phyloP scores from a whole-genome alignment of 2,113 vertebrate species.

The Limnothrissa miodon region DNA sequence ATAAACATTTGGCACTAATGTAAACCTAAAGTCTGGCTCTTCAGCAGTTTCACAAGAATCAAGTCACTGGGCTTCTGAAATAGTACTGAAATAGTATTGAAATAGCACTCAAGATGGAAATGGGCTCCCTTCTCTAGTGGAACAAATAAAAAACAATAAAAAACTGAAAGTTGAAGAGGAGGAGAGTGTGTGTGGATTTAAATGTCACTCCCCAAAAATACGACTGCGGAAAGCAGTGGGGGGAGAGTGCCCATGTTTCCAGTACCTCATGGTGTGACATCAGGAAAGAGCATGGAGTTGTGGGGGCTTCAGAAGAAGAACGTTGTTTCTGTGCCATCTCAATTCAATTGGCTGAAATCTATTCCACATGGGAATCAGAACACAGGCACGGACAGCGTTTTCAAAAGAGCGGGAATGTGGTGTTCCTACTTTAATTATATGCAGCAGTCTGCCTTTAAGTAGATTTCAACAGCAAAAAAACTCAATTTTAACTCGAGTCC shows the following conservation, averaged over 20 bases:
- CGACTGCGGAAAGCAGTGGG: background rate
- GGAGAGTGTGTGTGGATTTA: background rate
- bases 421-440: background rate
- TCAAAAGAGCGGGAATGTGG: background rate
- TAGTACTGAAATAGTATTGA: no score
- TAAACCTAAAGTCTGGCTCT: background rate
- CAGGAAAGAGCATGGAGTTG: background rate
- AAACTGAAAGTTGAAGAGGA: background rate
- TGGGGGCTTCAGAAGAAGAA: background rate
- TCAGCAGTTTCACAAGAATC: background rate
- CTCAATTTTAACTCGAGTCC: background rate
- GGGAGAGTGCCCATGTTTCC: background rate
- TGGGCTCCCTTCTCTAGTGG: background rate
- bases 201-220: conserved; percentile 1
- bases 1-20: background rate
- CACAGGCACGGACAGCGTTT: background rate
- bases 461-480: background rate
- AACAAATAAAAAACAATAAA: background rate
- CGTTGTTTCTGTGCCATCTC: background rate
- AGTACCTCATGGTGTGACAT: background rate
- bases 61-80: background rate
- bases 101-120: background rate
- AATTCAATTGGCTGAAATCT: background rate
- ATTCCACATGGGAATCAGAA: background rate
- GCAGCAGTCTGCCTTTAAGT: background rate